Evolutionary conservation across 2,797 vertebrate genomes (phyloP).

Genomic region (Gephyroberyx darwinii): DNA sequence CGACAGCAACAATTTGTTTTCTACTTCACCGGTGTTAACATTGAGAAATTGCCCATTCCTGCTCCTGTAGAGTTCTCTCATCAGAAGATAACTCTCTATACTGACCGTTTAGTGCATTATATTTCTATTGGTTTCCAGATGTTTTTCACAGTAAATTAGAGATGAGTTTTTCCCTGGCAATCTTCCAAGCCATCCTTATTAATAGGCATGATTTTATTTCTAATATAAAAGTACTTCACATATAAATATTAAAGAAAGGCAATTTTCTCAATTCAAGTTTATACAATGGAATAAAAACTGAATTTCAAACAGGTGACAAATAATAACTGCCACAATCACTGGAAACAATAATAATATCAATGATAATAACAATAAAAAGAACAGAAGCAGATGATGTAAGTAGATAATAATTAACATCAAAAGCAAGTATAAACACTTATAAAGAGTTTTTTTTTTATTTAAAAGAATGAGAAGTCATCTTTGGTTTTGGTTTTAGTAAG

Average conservation of each 20-base stretch:
- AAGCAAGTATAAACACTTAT: no score
- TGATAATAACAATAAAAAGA: no score
- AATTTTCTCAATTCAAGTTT: neutral
- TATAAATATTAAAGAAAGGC: neutral
- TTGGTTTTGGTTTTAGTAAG: no score
- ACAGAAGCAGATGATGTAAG: no score
- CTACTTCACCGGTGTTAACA: no score
- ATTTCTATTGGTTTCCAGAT: neutral
- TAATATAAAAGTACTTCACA: neutral
- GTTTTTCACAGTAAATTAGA: neutral
- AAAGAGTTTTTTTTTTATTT: no score
- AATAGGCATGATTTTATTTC: neutral
- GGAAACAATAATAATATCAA: neutral
- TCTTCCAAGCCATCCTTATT: neutral
- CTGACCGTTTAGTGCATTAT: neutral
- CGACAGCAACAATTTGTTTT: no score
- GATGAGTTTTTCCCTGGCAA: neutral
- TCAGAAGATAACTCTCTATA: neutral
- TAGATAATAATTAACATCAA: no score
- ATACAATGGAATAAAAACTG: neutral
- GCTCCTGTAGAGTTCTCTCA: no score
- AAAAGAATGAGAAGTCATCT: no score
- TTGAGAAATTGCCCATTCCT: no score
- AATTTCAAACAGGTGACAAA: neutral
- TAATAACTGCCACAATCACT: neutral